Base-by-base conservation (phyloP, 2,797 vertebrate genomes). In the Cygnus olor region DNA sequence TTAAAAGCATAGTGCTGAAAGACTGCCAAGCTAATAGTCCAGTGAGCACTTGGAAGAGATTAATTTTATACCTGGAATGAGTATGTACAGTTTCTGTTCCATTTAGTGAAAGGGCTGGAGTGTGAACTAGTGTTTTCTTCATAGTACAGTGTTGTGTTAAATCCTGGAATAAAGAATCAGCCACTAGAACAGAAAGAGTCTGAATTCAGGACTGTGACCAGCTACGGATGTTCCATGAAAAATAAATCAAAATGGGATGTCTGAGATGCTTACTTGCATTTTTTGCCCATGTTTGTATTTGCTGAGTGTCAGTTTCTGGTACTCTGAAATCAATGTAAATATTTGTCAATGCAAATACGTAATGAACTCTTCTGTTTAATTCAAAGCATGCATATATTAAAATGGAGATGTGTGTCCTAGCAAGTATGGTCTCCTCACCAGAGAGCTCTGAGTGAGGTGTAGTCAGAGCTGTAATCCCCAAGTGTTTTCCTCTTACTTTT, bases 61-160 rank as follows among this genome's bases (percentile, higher is more conserved):
- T 94, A 89, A 94, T 94, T 97, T 95, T 91, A 27, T 94, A 91
- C 69, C 72, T 94, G 84, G 84, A 91, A 87, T 61, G 79, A 83
- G 19, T 64, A 30, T 87, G 24, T 91, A 70, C 56, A 74, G n/a
- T 92, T 94, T 94, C 71, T 65, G 65, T 86, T 90, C 78, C 82
- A 36, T 94, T 86, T 88, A 79, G 74, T 88, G 88, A 53, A 89
- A 80, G n/a, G 40, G 17, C 53, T 94, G 79, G 88, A 95, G 95
- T 85, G 71, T 82, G 88, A 90, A 68, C 57, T 82, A 38, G 69
- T 42, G n/a, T 83, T 95, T 94, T 54, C 69, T 85, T 90, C 74
- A 24, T 47, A 71, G 57, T 74, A 68, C 36, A 65, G n/a, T 58
- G 53, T 64, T 88, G 32, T 77, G 72, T 88, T 94, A 85, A 95